Evolutionary conservation across 92 coral and sea anemone genomes (phyloP).

Genomic region (Nematostella vectensis): DNA sequence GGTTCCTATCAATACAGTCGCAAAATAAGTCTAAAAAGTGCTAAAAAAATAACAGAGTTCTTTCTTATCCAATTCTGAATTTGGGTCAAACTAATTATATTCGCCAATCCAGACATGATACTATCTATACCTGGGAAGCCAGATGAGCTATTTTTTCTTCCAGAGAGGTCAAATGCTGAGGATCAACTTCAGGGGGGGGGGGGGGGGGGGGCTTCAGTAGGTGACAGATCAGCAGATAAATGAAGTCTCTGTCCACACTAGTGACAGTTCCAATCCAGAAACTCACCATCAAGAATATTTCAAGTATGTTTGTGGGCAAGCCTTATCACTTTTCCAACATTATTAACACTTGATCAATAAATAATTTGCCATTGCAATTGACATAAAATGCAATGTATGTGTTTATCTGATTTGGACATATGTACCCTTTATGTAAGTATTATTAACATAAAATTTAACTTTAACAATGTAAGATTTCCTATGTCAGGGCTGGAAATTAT

Average conservation of each 20-base stretch:
- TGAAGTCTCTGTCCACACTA: neutral
- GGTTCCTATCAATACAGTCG: no score
- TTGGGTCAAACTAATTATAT: neutral
- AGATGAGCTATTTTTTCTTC: neutral
- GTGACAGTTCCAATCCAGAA: neutral
- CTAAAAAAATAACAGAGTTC: no score
- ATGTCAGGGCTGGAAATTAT: neutral
- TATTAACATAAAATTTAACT: neutral
- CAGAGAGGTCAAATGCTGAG: conserved; percentile 1
- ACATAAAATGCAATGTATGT: neutral
- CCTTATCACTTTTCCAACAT: neutral
- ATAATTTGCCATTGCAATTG: neutral
- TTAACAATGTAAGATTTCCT: neutral
- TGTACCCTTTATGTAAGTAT: no score
- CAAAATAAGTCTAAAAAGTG: no score
- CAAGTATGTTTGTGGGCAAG: neutral
- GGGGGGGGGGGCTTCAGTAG: no score
- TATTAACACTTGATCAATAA: neutral
- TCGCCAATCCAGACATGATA: neutral
- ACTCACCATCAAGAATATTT: neutral
- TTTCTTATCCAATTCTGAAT: no score
- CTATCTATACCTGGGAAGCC: neutral
- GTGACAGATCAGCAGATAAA: neutral
- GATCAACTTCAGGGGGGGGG: neutral
- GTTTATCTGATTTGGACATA: neutral